These are phyloP conservation scores for Scortum barcoo DNA, from an alignment of 2,113 vertebrate genomes.

Conservation along the genomic window DNA sequence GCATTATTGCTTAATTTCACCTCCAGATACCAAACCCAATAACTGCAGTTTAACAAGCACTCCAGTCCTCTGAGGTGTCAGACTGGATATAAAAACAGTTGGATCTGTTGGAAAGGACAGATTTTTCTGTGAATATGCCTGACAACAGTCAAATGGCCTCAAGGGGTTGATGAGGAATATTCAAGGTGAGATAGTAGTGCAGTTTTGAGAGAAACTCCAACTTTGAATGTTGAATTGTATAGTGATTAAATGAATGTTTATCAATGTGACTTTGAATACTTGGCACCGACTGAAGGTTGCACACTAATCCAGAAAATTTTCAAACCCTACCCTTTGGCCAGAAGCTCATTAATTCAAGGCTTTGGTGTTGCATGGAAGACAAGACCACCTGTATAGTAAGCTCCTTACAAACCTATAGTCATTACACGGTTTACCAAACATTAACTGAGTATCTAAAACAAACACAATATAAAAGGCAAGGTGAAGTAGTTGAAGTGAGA, in stretches of 20 bases:
- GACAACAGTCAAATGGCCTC: not conserved
- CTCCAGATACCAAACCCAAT: not conserved
- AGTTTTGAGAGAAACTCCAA: not conserved
- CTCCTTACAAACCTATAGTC: not conserved
- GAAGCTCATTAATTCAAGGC: not conserved
- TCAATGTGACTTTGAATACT: not conserved
- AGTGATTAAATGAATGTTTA: not conserved
- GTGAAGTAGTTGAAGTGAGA: not conserved
- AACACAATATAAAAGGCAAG: not conserved
- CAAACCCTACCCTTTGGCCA: not conserved
- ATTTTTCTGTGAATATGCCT: conserved; percentile 19
- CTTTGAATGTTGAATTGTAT: not conserved
- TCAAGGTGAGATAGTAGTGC: not conserved
- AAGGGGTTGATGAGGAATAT: not conserved
- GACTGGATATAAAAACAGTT: not conserved
- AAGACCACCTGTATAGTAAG: not conserved
- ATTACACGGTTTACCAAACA: not conserved
- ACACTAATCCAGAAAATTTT: not conserved
- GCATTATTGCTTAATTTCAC: conserved; percentile 1
- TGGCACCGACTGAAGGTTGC: not conserved
- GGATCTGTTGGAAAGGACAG: conserved; percentile 8
- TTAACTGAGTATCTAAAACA: not conserved
- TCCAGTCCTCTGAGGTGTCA: not conserved
- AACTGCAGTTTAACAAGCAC: not conserved
- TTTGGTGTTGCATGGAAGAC: not conserved